Conservation (phyloP, 2,113 vertebrate species). For the Scomber scombrus region DNA sequence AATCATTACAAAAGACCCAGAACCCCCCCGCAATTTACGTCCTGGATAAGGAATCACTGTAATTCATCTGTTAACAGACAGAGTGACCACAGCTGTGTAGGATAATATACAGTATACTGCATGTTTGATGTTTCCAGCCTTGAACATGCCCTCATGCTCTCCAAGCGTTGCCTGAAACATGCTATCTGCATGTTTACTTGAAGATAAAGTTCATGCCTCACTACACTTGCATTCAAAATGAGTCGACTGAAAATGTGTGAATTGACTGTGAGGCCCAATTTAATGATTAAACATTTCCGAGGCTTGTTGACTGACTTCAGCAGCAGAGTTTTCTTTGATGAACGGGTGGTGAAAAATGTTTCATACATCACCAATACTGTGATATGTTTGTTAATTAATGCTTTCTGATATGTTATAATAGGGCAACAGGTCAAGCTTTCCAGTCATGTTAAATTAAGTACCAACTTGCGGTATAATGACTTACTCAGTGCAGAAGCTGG, state of each 20-base stretch:
- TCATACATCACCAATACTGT: neutral
- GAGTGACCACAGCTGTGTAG: constrained; percentile 59
- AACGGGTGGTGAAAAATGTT: neutral
- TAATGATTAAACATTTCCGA: neutral
- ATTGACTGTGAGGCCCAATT: neutral
- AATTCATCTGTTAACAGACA: constrained; percentile 71
- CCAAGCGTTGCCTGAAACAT: neutral
- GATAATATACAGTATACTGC: constrained; percentile 2
- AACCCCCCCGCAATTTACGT: constrained; percentile 62
- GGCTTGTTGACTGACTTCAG: constrained; percentile 16
- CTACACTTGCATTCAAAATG: constrained; percentile 5
- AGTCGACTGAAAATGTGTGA: neutral
- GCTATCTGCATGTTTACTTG: neutral
- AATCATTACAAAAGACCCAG: constrained; percentile 68
- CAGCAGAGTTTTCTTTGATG: neutral
- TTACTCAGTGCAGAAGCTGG: neutral
- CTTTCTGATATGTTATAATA: constrained; percentile 1
- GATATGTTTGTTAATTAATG: neutral
- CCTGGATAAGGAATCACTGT: constrained; percentile 67
- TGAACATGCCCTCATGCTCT: neutral
- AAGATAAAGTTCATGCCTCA: constrained; percentile 5
- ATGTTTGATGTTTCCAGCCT: constrained; percentile 16
- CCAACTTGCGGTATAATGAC: neutral
- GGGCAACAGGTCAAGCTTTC: neutral
- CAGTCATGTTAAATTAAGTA: neutral